Evolutionary conservation across 2,797 vertebrate species (phyloP).

Genomic region (Cynopterus sphinx): DNA sequence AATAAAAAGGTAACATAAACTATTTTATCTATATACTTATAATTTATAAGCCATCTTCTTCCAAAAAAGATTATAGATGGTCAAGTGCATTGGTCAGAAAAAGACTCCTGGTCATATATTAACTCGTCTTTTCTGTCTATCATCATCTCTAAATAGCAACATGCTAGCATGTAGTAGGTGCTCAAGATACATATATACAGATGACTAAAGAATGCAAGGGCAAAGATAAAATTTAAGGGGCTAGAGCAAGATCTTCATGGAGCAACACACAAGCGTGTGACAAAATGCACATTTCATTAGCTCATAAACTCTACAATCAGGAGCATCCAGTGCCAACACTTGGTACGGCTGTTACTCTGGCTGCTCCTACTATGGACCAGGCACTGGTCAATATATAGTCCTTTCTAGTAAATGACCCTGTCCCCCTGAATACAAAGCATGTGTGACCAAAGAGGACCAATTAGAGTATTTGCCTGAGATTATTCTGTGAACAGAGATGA

Average conservation of each 20-base stretch:
- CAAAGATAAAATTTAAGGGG: neutral
- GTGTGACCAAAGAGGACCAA: neutral
- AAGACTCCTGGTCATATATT: neutral
- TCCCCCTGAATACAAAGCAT: neutral
- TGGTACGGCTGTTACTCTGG: neutral
- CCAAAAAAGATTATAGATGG: neutral
- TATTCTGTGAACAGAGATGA: neutral
- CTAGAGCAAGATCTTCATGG: neutral
- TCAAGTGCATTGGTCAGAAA: neutral
- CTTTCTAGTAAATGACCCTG: neutral
- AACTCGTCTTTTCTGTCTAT: neutral
- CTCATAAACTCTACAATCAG: neutral
- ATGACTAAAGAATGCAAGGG: neutral
- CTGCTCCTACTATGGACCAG: neutral
- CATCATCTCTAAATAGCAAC: neutral
- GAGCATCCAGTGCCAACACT: neutral
- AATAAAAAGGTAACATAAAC: neutral
- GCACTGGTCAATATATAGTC: neutral
- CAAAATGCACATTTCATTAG: neutral
- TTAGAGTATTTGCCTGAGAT: neutral
- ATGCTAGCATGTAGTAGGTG: neutral
- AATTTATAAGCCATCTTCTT: slow-evolving; percentile 1
- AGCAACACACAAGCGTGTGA: neutral
- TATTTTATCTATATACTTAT: neutral
- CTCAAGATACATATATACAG: neutral